Conservation (phyloP, 2,797 vertebrate genomes). For the Choloepus didactylus region DNA sequence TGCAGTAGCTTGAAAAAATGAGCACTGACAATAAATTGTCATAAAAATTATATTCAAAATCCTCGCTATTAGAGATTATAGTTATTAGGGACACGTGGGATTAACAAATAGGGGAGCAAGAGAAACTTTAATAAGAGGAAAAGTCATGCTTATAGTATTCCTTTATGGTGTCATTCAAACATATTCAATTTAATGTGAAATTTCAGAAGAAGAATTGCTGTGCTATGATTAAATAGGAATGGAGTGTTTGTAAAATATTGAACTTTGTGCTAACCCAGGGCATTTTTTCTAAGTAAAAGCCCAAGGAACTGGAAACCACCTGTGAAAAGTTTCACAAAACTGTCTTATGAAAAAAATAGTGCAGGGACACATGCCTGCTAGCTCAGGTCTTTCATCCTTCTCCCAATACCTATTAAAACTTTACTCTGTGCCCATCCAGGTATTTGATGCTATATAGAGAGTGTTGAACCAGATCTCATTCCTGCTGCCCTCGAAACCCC, state of each 20-base stretch:
- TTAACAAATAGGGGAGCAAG: slow-evolving; percentile 44
- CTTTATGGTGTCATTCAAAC: slow-evolving; percentile 34
- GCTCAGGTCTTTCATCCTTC: neutral
- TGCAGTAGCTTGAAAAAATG: slow-evolving; percentile 34
- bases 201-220: slow-evolving; percentile 46
- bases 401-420: neutral
- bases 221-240: slow-evolving; percentile 3
- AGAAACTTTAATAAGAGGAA: slow-evolving; percentile 66
- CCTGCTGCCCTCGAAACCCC: neutral
- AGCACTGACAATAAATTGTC: slow-evolving; percentile 58
- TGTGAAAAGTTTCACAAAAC: neutral
- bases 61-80: slow-evolving; percentile 62
- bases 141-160: slow-evolving; percentile 30
- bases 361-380: accelerated
- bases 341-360: accelerated
- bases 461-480: neutral
- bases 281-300: neutral
- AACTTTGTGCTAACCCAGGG: neutral
- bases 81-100: slow-evolving; percentile 35
- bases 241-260: neutral
- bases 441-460: accelerated
- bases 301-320: neutral
- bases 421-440: neutral
- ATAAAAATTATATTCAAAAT: slow-evolving; percentile 61
- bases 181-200: slow-evolving; percentile 63